Evolutionary conservation across 2,113 vertebrate genomes (phyloP), one percentile per base, ranked within the genome.

Genomic region (Noturus placidus): DNA sequence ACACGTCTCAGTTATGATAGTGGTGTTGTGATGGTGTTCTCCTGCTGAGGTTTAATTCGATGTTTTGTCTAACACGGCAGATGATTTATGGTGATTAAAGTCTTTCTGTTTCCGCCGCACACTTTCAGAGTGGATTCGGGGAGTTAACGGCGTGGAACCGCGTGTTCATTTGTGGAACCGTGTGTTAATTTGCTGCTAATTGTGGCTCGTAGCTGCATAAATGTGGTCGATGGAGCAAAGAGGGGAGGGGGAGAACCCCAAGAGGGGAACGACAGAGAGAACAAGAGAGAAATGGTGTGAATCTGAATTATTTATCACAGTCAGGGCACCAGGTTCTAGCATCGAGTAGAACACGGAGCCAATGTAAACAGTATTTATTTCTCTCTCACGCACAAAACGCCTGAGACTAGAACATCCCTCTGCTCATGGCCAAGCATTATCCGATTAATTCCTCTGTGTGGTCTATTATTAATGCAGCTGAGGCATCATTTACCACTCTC

Each of bases 261-360:
- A 1, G 46, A 86, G n/a, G 35, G 9, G 63, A 42, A 27, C 20
- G 38, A 19, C 35, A 50, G 70, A 38, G 80, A 84, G 76, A 63
- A 35, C 13, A n/a, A 80, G 61, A n/a, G 19, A 91, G 90, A 77
- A 76, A 42, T 81, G 84, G n/a, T 90, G 91, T 87, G 91, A 89
- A 92, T 92, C 92, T 91, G 87, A 91, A 74, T 91, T 88, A 86
- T 92, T 93, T 90, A 93, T 93, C 92, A 57, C 87, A 88, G 88
- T 86, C 92, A 84, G 27, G 46, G 38, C 81, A 52, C 30, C 77
- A 69, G 77, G 46, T 22, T 56, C 15, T 72, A 69, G 30, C 61
- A 81, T 8, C 4, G 22, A n/a, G 57, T 33, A 79, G 59, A 35
- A 78, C 67, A 76, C 33, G 2, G 33, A 76, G 33, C 8, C 17